Evolutionary conservation across 2,797 vertebrate species (phyloP).

Genomic region (Mustela erminea): DNA sequence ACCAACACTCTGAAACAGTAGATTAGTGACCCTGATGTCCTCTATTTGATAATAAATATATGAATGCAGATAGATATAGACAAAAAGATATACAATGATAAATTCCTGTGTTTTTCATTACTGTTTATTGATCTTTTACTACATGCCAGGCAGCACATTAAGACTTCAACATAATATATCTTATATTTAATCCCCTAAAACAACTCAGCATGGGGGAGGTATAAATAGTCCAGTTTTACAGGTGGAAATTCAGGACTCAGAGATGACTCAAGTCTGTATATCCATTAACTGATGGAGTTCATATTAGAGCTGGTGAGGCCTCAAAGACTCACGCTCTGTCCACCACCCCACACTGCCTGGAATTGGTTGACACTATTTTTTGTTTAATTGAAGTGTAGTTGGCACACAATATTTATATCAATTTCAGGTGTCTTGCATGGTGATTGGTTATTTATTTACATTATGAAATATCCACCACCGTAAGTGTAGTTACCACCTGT

Average conservation of each 20-base stretch:
- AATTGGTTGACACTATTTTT: background rate
- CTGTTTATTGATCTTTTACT: background rate
- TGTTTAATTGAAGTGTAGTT: background rate
- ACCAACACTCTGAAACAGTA: background rate
- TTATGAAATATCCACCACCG: background rate
- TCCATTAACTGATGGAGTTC: background rate
- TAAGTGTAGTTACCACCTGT: background rate
- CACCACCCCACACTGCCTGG: background rate
- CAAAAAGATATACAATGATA: background rate
- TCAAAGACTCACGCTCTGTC: background rate
- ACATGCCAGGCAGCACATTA: conserved; percentile 4
- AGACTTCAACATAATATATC: conserved; percentile 15
- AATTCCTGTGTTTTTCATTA: background rate
- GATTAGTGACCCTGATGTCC: background rate
- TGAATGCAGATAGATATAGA: background rate
- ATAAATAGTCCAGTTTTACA: background rate
- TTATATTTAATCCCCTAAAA: conserved; percentile 21
- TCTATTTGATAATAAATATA: background rate
- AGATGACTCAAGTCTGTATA: background rate
- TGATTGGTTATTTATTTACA: background rate
- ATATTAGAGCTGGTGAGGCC: background rate
- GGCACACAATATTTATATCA: background rate
- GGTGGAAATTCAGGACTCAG: background rate
- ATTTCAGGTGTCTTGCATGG: background rate
- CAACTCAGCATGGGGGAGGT: background rate